Evolutionary conservation across 53 echinoderm and acorn worm species (phyloP).

Genomic region (Holothuria scabra): DNA sequence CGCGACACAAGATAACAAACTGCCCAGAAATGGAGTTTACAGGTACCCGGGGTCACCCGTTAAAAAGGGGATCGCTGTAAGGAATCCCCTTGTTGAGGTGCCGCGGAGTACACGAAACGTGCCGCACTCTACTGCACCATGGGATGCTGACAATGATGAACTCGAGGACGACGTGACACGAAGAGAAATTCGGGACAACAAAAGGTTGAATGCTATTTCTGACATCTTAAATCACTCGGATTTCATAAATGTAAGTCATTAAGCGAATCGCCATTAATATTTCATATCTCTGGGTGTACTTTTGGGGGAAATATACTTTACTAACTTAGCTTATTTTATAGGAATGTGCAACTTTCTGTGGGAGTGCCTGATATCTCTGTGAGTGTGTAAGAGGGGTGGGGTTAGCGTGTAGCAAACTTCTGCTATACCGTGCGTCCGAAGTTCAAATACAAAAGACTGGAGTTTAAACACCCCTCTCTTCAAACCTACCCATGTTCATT

Average conservation of each 20-base stretch:
- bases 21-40: background rate
- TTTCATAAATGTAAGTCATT: constrained; percentile 15
- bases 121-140: background rate
- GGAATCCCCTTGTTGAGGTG: background rate
- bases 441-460: too few relatives aligned
- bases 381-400: too few relatives aligned
- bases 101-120: background rate
- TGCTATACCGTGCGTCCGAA: too few relatives aligned
- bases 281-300: background rate
- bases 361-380: too few relatives aligned
- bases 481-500: too few relatives aligned
- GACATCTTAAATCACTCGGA: constrained; percentile 18
- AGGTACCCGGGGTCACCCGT: background rate
- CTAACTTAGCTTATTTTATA: too few relatives aligned
- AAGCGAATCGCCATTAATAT: too few relatives aligned
- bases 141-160: background rate
- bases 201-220: background rate
- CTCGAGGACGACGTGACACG: background rate
- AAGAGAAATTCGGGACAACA: background rate
- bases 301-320: too few relatives aligned
- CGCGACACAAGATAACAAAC: too few relatives aligned
- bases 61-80: background rate
- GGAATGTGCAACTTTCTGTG: too few relatives aligned
- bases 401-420: too few relatives aligned
- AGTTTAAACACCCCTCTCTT: too few relatives aligned